Conservation (phyloP, 1,140 invertebrate genomes). For the Pectinophora gossypiella region DNA sequence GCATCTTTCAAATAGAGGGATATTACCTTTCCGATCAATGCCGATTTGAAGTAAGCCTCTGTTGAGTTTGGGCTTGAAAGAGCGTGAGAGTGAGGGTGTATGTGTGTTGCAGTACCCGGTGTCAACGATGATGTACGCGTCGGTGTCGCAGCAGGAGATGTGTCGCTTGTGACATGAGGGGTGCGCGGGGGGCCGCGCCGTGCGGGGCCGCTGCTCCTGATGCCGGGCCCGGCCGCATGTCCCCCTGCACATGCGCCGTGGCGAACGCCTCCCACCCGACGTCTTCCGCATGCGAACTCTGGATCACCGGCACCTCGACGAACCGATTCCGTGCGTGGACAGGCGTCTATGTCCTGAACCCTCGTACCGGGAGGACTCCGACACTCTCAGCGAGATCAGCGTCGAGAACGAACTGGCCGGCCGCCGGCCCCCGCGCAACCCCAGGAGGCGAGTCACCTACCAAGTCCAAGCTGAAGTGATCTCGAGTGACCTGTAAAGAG, state of each 20-base stretch:
- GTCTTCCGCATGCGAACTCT: slow-evolving; percentile 44
- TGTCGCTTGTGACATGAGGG: slow-evolving; percentile 73
- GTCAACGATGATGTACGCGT: slow-evolving; percentile 71
- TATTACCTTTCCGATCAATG: too few species aligned
- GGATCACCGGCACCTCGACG: slow-evolving; percentile 39
- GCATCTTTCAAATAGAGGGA: too few species aligned
- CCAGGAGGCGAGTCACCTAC: slow-evolving; percentile 59
- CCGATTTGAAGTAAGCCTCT: too few species aligned
- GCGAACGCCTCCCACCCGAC: slow-evolving; percentile 20
- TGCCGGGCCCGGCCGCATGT: slow-evolving; percentile 38
- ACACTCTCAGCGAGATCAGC: slow-evolving; percentile 63
- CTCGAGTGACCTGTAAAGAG: too few species aligned
- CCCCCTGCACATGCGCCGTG: slow-evolving; percentile 40
- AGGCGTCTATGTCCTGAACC: slow-evolving; percentile 39
- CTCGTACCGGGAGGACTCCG: slow-evolving; percentile 43
- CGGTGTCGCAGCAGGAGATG: slow-evolving; percentile 70
- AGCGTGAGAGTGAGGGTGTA: not conserved
- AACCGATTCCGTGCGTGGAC: slow-evolving; percentile 50
- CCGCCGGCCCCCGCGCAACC: slow-evolving; percentile 42
- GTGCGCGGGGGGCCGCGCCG: slow-evolving; percentile 46
- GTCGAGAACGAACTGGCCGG: slow-evolving; percentile 58
- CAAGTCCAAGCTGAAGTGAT: slow-evolving; percentile 66
- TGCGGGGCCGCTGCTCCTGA: slow-evolving; percentile 55
- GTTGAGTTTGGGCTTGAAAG: too few species aligned
- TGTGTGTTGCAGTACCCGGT: slow-evolving; percentile 64